phyloP scores from a whole-genome alignment of 2,797 vertebrate genomes.

The Melanotaenia parkinsoni region DNA sequence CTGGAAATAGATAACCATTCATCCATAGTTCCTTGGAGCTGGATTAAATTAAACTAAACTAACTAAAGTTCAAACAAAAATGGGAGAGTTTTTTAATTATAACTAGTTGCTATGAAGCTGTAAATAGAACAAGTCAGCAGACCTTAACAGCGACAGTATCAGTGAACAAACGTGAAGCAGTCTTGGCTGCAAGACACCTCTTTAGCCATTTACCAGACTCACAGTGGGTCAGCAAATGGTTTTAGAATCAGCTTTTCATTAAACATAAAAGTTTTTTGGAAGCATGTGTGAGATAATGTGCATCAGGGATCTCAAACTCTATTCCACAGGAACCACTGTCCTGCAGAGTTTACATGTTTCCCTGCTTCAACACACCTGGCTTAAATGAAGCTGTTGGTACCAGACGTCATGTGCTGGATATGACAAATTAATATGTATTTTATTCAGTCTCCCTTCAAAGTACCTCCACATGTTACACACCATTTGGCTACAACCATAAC shows the following conservation, averaged over 20 bases:
- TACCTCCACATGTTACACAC: no score
- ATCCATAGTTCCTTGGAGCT: constrained; percentile 56
- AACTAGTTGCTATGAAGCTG: constrained; percentile 26
- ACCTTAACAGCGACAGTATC: constrained; percentile 3
- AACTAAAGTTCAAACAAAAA: constrained; percentile 21
- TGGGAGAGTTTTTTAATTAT: constrained; percentile 32
- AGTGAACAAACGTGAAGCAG: constrained; percentile 31
- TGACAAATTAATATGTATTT: no score
- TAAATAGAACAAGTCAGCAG: constrained; percentile 26
- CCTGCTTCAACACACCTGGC: no score
- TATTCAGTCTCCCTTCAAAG: no score
- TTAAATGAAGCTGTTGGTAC: no score
- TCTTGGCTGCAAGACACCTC: neutral
- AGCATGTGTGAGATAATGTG: neutral
- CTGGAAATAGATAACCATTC: constrained; percentile 53
- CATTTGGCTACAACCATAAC: neutral
- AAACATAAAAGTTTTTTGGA: neutral
- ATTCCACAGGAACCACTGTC: neutral
- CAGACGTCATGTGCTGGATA: no score
- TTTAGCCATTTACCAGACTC: neutral
- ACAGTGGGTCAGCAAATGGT: neutral
- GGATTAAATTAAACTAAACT: constrained; percentile 45
- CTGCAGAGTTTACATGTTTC: neutral
- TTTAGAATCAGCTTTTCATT: neutral
- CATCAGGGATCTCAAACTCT: neutral